Evolutionary conservation across 2,888 invertebrate species (phyloP).

Genomic region (Phytoseiulus persimilis): DNA sequence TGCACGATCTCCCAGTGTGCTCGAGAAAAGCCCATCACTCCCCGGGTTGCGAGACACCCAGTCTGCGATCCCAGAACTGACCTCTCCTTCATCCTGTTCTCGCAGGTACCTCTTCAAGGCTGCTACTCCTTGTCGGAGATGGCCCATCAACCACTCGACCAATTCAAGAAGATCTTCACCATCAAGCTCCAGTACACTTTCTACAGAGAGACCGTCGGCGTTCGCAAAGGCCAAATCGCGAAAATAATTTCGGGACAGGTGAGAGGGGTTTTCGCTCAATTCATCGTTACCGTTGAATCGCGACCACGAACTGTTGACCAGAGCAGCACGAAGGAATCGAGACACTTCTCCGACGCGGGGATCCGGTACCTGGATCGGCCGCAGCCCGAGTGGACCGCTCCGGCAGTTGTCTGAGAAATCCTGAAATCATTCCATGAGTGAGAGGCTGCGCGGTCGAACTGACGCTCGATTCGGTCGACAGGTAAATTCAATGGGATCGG

Average conservation of each 20-base stretch:
- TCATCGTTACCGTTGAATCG: too few species aligned
- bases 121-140: slow-evolving; percentile 92
- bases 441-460: too few species aligned
- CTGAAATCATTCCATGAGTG: too few species aligned
- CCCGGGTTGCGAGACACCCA: too few species aligned
- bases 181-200: slow-evolving; percentile 93
- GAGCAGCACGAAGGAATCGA: too few species aligned
- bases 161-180: slow-evolving; percentile 98
- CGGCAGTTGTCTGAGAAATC: too few species aligned
- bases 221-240: slow-evolving; percentile 84
- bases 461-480: not conserved
- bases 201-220: slow-evolving; percentile 94
- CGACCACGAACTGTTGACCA: too few species aligned
- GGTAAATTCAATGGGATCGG: slow-evolving; percentile 64
- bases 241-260: slow-evolving; percentile 80
- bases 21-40: too few species aligned
- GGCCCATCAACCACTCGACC: slow-evolving; percentile 89
- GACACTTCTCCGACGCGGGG: too few species aligned
- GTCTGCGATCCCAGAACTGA: not conserved
- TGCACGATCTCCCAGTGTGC: too few species aligned
- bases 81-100: not conserved
- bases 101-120: slow-evolving; percentile 64
- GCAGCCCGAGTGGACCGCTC: too few species aligned
- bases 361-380: too few species aligned
- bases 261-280: slow-evolving; percentile 48